Base-by-base conservation (phyloP, 2,113 vertebrate genomes). In the Lophius piscatorius region DNA sequence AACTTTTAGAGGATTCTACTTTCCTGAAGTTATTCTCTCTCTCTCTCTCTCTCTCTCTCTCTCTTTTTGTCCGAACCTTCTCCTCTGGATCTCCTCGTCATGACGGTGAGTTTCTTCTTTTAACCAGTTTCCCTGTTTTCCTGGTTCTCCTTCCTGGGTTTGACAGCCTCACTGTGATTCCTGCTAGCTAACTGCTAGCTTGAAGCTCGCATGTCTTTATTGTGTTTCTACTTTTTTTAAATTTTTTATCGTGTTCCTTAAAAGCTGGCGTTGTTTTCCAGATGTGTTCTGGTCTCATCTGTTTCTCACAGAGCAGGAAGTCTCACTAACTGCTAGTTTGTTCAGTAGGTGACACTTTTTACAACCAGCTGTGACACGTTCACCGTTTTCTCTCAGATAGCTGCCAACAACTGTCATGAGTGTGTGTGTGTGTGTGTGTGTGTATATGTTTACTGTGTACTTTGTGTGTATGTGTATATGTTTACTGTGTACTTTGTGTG, bases 71-170 rank as follows among this genome's bases (percentile, higher is more conserved):
- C 11, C 67, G 16, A 60, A 7, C 58, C 60, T 54, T 16, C 24
- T 61, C 54, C 29, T 31, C 78, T 12, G 90, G 87, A 89, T 78
- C 66, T 63, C 63, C 42, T 44, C 33, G 71, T 65, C 72, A 92
- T 92, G 91, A 92, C 91, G 89, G 91, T 92, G 80, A 91, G 74
- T 74, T 60, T 34, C 46, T 54, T 48, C 31, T 63, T 56, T 47
- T 56, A 23, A 35, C 31, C 5, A 26, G 21, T 2, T 16, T 26
- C 2, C 3, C 20, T 14, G 67, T 63, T 59, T 57, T 40, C 50
- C 72, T 73, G 51, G 20, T 6, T 59, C 29, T 42, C 47, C 70
- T 76, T 82, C 76, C 74, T 78, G 41, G 31, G 36, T 57, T 14
- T 40, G 1, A 9, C 5, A 39, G 9, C 1, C 9, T n/a, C n/a